Base-by-base conservation (phyloP, 2,888 invertebrate species). In the Embidobia sp. region DNA sequence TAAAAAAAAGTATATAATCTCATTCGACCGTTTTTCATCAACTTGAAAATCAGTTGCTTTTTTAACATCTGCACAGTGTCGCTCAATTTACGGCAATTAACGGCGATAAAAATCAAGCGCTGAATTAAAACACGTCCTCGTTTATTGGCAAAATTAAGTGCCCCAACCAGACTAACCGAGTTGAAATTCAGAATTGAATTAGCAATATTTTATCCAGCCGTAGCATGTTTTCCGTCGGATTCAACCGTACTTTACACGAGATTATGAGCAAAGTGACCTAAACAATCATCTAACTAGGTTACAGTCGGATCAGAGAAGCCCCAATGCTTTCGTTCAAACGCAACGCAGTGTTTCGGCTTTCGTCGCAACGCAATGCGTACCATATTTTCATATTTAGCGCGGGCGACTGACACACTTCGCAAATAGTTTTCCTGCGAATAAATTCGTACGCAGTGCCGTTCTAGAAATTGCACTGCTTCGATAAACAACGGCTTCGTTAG, bases 271-370 rank as follows among this genome's bases (percentile, higher is more conserved):
- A 46, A 15, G 46, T 15, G 8, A 55, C 15, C 22, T 33, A 16
- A 16, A 10, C 27, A 27, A 46, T 51, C 51, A 31, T 53, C 77
- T 85, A 85, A 84, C 83, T 84, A 79, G 85, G 84, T 85, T 83
- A 85, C 83, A 79, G 79, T 80, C 82, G 70, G 81, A 81, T 85
- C 81, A 76, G 55, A 79, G 82, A 83, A 85, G 80, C 83, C 82
- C 81, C 70, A 61, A 82, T 76, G 81, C 81, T 84, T 83, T 80
- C 75, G 27, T 70, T 49, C 22, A 27, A 63, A 37, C 48, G 37
- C 18, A 27, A 37, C 13, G 35, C 11, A 59, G 31, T 59, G 59
- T 46, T 10, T 59, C 46, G 10, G 31, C 26, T 44, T 59, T 44
- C 19, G 16, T 10, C 13, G 13, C 40, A 40, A 27, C n/a, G 42